A percentile compares a stretch with the other conserved stretches of the same genome.
phyloP scores from a whole-genome alignment of 2,888 invertebrate species.

The Campaea margaritaria region DNA sequence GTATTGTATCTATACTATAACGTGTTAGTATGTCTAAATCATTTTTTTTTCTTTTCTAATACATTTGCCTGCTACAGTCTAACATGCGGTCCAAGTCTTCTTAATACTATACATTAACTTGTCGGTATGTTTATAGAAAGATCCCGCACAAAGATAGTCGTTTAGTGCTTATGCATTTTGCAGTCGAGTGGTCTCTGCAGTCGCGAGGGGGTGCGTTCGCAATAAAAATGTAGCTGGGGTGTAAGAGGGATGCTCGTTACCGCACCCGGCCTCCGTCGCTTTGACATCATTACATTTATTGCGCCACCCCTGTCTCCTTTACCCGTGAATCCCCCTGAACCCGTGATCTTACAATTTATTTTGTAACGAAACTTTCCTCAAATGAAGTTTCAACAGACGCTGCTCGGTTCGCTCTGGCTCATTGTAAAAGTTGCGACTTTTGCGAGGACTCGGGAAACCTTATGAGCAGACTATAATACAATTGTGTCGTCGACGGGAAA shows the following conservation, averaged over 20 bases:
- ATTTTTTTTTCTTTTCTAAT: conserved; percentile 4
- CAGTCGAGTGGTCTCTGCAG: conserved; percentile 69
- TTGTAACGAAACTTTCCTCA: conserved; percentile 29
- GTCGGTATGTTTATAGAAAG: conserved; percentile 69
- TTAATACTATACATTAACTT: conserved; percentile 32
- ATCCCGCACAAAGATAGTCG: conserved; percentile 56
- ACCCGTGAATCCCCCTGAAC: conserved; percentile 48
- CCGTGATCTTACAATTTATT: conserved; percentile 35
- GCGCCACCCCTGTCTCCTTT: conserved; percentile 62
- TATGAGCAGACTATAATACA: conserved; percentile 35
- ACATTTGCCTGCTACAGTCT: no score
- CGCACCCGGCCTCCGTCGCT: conserved; percentile 56
- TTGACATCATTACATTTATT: conserved; percentile 76
- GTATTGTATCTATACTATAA: no score
- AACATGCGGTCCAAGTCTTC: conserved; percentile 13
- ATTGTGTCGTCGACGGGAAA: conserved; percentile 31
- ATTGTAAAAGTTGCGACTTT: conserved; percentile 21
- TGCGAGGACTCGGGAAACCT: conserved; percentile 24
- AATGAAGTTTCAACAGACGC: conserved; percentile 23
- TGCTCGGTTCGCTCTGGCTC: conserved; percentile 19
- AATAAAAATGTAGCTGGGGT: conserved; percentile 70
- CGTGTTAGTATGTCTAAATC: background rate
- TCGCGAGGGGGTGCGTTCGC: conserved; percentile 61
- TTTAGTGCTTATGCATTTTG: conserved; percentile 76
- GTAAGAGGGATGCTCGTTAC: conserved; percentile 57